These are phyloP conservation scores for Phrynocephalus forsythii DNA, from an alignment of 2,797 vertebrate species.

Conservation along the genomic window DNA sequence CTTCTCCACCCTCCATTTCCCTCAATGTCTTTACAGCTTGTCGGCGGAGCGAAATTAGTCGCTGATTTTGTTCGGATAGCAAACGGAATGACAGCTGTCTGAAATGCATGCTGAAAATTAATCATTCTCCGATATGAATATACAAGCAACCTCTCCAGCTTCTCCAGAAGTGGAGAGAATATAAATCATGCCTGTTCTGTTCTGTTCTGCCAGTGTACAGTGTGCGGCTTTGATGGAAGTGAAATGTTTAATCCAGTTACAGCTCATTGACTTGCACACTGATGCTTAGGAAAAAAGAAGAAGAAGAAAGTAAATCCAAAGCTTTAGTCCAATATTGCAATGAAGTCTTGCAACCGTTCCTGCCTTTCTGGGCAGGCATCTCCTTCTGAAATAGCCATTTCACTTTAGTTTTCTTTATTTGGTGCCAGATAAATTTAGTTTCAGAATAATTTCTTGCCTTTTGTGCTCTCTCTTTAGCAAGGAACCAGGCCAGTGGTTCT, in stretches of 20 bases:
- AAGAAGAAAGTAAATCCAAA: slow-evolving; percentile 15
- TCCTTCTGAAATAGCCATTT: slow-evolving; percentile 10
- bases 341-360: slow-evolving; percentile 1
- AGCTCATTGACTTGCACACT: slow-evolving; percentile 29
- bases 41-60: slow-evolving; percentile 26
- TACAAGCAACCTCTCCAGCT: slow-evolving; percentile 25
- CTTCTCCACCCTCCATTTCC: slow-evolving; percentile 9
- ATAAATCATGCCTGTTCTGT: slow-evolving; percentile 20
- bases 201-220: slow-evolving; percentile 35
- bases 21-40: slow-evolving; percentile 24
- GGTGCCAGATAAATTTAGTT: slow-evolving; percentile 13
- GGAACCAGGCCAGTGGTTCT: neutral
- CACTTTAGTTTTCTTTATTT: neutral
- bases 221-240: neutral
- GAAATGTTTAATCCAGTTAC: slow-evolving; percentile 50
- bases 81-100: slow-evolving; percentile 16
- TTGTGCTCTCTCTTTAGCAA: slow-evolving; percentile 31
- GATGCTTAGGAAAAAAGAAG: slow-evolving; percentile 20
- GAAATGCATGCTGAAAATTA: slow-evolving; percentile 14
- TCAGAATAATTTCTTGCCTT: neutral
- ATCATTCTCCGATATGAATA: slow-evolving; percentile 29
- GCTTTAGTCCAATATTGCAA: slow-evolving; percentile 21
- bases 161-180: slow-evolving; percentile 35
- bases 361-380: slow-evolving; percentile 17
- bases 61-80: slow-evolving; percentile 48